Conservation (phyloP, 1,140 invertebrate species). For the Nylanderia fulva region DNA sequence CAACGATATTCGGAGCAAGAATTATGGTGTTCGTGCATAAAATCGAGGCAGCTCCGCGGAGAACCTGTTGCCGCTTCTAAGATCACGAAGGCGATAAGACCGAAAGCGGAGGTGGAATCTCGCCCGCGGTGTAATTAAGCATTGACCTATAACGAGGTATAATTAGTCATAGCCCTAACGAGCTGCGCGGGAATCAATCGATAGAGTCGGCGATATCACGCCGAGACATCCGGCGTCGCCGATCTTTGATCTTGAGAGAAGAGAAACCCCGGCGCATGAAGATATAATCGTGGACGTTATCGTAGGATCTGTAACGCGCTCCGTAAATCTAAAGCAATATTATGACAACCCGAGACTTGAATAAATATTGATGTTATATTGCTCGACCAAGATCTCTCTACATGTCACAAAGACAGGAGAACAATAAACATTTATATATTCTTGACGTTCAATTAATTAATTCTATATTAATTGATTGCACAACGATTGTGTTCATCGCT, state of each 20-base stretch:
- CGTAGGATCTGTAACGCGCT: background rate
- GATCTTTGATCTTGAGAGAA: slow-evolving; percentile 47
- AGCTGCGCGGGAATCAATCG: slow-evolving; percentile 78
- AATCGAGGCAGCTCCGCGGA: slow-evolving; percentile 65
- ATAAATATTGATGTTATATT: background rate
- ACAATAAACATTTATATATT: background rate
- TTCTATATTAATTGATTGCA: background rate
- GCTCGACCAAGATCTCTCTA: background rate
- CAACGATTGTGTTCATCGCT: background rate
- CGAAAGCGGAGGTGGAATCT: slow-evolving; percentile 78
- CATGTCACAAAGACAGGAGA: background rate
- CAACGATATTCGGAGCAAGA: slow-evolving; percentile 70
- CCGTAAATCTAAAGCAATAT: slow-evolving; percentile 1
- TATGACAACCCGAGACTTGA: background rate
- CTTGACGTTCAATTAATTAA: background rate
- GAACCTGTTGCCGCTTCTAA: slow-evolving; percentile 74
- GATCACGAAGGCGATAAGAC: slow-evolving; percentile 77
- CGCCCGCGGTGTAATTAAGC: slow-evolving; percentile 82
- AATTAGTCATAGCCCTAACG: slow-evolving; percentile 84
- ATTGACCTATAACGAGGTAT: slow-evolving; percentile 83
- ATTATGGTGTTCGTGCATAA: slow-evolving; percentile 68
- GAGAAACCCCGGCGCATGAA: background rate
- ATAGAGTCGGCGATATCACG: slow-evolving; percentile 75
- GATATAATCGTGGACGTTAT: slow-evolving; percentile 23
- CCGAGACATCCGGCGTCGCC: slow-evolving; percentile 56